phyloP scores from a whole-genome alignment of 2,888 invertebrate genomes.

The Gerris lacustris region DNA sequence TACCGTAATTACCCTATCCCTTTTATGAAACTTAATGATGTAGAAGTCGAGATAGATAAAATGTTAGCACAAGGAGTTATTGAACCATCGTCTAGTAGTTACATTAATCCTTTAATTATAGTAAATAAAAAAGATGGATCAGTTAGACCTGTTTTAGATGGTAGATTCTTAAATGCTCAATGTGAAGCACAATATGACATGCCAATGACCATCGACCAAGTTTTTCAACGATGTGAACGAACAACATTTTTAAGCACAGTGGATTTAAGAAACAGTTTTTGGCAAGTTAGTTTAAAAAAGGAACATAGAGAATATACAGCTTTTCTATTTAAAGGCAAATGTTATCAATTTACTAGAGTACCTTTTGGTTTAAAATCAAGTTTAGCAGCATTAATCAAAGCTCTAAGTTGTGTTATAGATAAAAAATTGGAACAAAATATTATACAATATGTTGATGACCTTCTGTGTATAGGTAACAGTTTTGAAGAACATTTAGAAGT shows the following conservation, averaged over 20 bases:
- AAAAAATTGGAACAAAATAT: not conserved
- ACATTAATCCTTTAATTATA: not conserved
- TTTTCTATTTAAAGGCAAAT: not conserved
- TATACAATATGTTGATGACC: not conserved
- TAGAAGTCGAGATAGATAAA: not conserved
- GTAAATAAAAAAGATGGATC: not conserved
- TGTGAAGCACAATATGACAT: too few relatives aligned
- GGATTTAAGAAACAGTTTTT: not conserved
- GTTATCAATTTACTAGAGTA: not conserved
- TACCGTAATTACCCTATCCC: not conserved
- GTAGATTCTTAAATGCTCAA: not conserved
- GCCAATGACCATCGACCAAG: too few relatives aligned
- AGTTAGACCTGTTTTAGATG: not conserved
- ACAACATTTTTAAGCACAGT: not conserved
- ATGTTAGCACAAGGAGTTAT: not conserved
- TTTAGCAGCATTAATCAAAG: not conserved
- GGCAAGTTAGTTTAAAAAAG: not conserved
- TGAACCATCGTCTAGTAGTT: not conserved
- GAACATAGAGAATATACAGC: not conserved
- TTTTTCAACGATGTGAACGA: not conserved
- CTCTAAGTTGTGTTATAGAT: not conserved
- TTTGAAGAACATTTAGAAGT: not conserved
- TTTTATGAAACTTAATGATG: not conserved
- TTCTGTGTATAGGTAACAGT: not conserved
- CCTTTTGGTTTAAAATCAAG: not conserved